A percentile compares a stretch with the other conserved stretches of the same genome.
Conservation (phyloP, 2,797 vertebrate genomes). For the Sciaenops ocellatus region DNA sequence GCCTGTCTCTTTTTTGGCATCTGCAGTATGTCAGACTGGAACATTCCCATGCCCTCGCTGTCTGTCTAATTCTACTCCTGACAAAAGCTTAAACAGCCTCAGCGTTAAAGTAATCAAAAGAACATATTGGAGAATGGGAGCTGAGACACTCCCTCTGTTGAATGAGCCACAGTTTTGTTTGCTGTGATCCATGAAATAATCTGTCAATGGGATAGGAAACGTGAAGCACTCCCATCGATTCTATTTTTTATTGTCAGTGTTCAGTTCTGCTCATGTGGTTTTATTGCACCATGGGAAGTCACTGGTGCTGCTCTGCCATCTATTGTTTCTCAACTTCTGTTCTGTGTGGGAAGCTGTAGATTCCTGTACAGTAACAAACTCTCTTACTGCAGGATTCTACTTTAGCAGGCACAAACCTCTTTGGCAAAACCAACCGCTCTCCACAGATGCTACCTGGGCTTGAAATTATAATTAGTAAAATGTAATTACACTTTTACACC, state of each 20-base stretch:
- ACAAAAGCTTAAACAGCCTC: slow-evolving; percentile 83
- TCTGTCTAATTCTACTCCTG: slow-evolving; percentile 83
- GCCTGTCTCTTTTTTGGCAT: slow-evolving; percentile 77
- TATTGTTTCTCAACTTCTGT: slow-evolving; percentile 76
- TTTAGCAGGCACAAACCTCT: slow-evolving; percentile 30
- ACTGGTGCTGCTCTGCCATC: slow-evolving; percentile 65
- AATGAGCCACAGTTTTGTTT: slow-evolving; percentile 87
- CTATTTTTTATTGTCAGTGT: slow-evolving; percentile 80
- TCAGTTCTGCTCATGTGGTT: slow-evolving; percentile 80
- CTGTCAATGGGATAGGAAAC: slow-evolving; percentile 87
- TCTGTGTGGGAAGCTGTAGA: slow-evolving; percentile 69
- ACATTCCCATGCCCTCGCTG: slow-evolving; percentile 80
- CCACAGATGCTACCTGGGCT: slow-evolving; percentile 54
- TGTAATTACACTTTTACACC: slow-evolving; percentile 41
- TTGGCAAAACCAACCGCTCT: slow-evolving; percentile 40
- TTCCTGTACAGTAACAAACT: slow-evolving; percentile 61
- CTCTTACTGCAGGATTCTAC: slow-evolving; percentile 44
- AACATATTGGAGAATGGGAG: slow-evolving; percentile 84
- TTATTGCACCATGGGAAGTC: slow-evolving; percentile 81
- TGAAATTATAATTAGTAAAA: slow-evolving; percentile 54
- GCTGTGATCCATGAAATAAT: slow-evolving; percentile 91
- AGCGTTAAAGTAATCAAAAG: slow-evolving; percentile 81
- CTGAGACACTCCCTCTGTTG: slow-evolving; percentile 85
- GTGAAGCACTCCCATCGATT: slow-evolving; percentile 82
- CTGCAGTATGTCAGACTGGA: slow-evolving; percentile 81